phyloP scores from a whole-genome alignment of 2,113 vertebrate genomes.

The Ibidorhyncha struthersii region DNA sequence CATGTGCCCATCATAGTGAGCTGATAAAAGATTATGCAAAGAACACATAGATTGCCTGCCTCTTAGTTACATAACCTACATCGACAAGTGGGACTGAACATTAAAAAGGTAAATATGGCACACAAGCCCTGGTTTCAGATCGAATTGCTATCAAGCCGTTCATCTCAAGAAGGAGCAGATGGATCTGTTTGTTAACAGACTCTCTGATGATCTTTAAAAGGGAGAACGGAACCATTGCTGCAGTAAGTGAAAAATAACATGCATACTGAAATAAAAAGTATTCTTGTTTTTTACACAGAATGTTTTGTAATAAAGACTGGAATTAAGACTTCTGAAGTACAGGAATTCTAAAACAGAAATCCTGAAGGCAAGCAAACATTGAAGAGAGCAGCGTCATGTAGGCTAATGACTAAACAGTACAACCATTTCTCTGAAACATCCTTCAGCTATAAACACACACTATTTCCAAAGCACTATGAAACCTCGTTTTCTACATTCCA shows the following conservation, averaged over 20 bases:
- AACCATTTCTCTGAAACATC: background rate
- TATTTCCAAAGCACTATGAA: background rate
- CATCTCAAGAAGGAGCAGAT: constrained; percentile 23
- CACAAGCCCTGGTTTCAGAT: constrained; percentile 7
- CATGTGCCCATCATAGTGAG: background rate
- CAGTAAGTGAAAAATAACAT: constrained; percentile 34
- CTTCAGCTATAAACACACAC: background rate
- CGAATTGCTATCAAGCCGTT: background rate
- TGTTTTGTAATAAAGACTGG: background rate
- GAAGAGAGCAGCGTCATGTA: background rate
- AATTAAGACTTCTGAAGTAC: background rate
- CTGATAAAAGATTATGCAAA: background rate
- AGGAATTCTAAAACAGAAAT: background rate
- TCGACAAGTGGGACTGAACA: background rate
- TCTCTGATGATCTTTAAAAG: constrained; percentile 1
- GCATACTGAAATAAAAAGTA: background rate
- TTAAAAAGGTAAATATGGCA: background rate
- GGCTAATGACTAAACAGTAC: background rate
- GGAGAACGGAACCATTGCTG: background rate
- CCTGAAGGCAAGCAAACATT: background rate
- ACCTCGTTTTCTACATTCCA: background rate
- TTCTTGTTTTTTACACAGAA: background rate
- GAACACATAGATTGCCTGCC: background rate
- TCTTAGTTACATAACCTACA: background rate
- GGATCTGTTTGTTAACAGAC: constrained; percentile 14